Percentiles rank a stretch among this genome's conserved stretches.
phyloP scores from a whole-genome alignment of 2,888 invertebrate species.

The Nezara viridula region DNA sequence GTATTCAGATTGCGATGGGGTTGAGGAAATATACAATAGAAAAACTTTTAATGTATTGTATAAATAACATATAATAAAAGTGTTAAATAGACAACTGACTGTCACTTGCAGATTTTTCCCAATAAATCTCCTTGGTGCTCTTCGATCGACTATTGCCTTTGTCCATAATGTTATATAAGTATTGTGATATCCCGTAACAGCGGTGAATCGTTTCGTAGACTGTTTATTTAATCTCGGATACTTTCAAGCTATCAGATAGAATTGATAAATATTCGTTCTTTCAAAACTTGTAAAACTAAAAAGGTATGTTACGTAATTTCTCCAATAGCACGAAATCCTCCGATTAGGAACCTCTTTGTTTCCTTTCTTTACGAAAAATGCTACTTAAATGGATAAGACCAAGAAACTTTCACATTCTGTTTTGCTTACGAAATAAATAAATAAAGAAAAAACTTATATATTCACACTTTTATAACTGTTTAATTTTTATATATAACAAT shows the following conservation, averaged over 20 bases:
- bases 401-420: background rate
- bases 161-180: background rate
- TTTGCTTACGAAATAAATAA: background rate
- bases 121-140: background rate
- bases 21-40: no score
- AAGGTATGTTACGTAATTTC: background rate
- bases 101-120: no score
- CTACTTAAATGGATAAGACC: background rate
- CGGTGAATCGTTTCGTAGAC: background rate
- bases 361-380: background rate
- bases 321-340: background rate
- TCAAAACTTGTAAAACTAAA: constrained; percentile 19
- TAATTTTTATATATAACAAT: no score
- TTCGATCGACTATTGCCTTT: background rate
- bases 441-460: background rate
- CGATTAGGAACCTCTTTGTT: constrained; percentile 25
- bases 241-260: background rate
- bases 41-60: no score
- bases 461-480: no score
- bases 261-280: constrained; percentile 7
- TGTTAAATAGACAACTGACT: no score
- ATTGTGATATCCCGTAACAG: background rate
- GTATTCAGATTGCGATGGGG: no score
- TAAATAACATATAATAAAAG: no score
- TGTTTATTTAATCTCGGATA: background rate